Conservation (phyloP, 2,113 vertebrate species). For the Empidonax alnorum region DNA sequence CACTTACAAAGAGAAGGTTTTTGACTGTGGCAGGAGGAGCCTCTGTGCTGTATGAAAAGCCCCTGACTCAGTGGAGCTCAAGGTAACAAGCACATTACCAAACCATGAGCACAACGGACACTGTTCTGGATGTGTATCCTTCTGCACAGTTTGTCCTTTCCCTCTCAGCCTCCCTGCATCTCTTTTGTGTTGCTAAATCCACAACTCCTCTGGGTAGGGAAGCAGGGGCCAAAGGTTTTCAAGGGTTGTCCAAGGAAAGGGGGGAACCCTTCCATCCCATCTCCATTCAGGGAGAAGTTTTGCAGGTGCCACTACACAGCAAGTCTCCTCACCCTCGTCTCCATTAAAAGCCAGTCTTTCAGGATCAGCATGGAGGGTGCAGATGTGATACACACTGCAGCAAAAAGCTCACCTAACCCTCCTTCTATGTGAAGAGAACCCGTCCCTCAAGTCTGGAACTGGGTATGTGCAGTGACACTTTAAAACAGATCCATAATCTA, state of each 20-base stretch:
- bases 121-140: neutral
- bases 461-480: neutral
- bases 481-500: neutral
- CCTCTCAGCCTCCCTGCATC: neutral
- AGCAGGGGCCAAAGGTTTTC: neutral
- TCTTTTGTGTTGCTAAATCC: neutral
- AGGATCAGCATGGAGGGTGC: neutral
- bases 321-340: neutral
- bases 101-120: neutral
- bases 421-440: neutral
- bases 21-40: neutral
- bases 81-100: neutral
- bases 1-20: neutral
- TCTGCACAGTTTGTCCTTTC: neutral
- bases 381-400: neutral
- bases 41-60: neutral
- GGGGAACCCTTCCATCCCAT: neutral
- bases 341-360: neutral
- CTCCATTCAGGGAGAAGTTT: neutral
- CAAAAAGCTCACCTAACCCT: neutral
- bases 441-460: neutral
- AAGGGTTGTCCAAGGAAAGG: neutral
- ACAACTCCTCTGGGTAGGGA: neutral
- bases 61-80: neutral
- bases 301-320: neutral